Conservation (phyloP, 1,140 invertebrate genomes). For the Drosophila punjabiensis region DNA sequence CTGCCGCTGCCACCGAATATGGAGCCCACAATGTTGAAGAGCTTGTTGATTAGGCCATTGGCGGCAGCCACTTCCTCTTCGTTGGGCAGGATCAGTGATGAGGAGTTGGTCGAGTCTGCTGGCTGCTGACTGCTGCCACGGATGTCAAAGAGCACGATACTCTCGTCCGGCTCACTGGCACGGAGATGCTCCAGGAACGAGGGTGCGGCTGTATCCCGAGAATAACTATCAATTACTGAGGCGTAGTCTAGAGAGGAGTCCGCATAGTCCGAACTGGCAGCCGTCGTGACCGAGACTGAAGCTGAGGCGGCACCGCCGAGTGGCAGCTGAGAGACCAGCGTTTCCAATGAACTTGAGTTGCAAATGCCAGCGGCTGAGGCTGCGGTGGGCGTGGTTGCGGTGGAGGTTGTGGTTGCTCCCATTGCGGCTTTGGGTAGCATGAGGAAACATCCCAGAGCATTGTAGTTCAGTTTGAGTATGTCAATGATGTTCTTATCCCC, state of each 20-base stretch:
- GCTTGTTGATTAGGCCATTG: slow-evolving; percentile 62
- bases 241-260: slow-evolving; percentile 64
- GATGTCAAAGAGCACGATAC: slow-evolving; percentile 78
- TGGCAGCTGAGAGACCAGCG: slow-evolving; percentile 57
- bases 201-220: slow-evolving; percentile 23
- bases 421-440: slow-evolving; percentile 72
- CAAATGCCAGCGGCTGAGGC: slow-evolving; percentile 29
- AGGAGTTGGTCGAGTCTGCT: background rate
- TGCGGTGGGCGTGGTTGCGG: slow-evolving; percentile 35
- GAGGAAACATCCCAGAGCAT: slow-evolving; percentile 77
- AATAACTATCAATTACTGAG: slow-evolving; percentile 55
- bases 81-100: slow-evolving; percentile 2
- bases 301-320: slow-evolving; percentile 31
- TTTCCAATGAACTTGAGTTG: slow-evolving; percentile 77
- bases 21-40: slow-evolving; percentile 76
- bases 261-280: slow-evolving; percentile 61
- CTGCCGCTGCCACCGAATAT: slow-evolving; percentile 49
- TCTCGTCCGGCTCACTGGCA: slow-evolving; percentile 62
- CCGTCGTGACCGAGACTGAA: slow-evolving; percentile 59
- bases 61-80: slow-evolving; percentile 38
- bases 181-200: slow-evolving; percentile 66
- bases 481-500: slow-evolving; percentile 79
- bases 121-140: slow-evolving; percentile 53
- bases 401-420: slow-evolving; percentile 32
- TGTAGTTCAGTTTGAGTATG: slow-evolving; percentile 78